Evolutionary conservation across 2,888 invertebrate species (phyloP).

Genomic region (Caradrina clavipalpis): DNA sequence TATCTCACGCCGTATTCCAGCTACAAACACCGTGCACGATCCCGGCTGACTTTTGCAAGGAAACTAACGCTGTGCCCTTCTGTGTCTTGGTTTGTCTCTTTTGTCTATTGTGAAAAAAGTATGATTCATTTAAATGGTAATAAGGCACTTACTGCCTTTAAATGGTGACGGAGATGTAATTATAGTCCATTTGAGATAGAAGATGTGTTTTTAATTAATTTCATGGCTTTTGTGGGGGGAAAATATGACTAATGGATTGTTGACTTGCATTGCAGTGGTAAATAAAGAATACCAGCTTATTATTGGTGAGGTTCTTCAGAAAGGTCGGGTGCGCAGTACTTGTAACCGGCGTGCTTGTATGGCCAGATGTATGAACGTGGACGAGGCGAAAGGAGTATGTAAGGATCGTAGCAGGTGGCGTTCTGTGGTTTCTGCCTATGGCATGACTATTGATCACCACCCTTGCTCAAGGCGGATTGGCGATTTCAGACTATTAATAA

Average conservation of each 20-base stretch:
- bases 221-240: neutral
- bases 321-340: too few relatives aligned
- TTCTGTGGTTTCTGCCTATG: too few relatives aligned
- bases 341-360: too few relatives aligned
- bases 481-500: too few relatives aligned
- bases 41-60: neutral
- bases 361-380: too few relatives aligned
- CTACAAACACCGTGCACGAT: conserved; percentile 21
- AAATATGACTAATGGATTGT: neutral
- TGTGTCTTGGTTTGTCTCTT: neutral
- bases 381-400: too few relatives aligned
- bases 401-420: too few relatives aligned
- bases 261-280: too few relatives aligned
- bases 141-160: conserved; percentile 13
- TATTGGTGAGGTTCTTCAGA: too few relatives aligned
- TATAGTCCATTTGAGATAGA: conserved; percentile 15
- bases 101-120: conserved; percentile 25
- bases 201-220: conserved; percentile 28
- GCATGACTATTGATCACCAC: too few relatives aligned
- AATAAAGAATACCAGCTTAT: too few relatives aligned
- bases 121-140: conserved; percentile 38
- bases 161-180: conserved; percentile 23
- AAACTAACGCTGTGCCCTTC: conserved; percentile 18
- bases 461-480: too few relatives aligned
- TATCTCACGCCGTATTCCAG: conserved; percentile 62